Evolutionary conservation across 2,888 invertebrate genomes (phyloP).

Genomic region (Alviniconcha strummeri): DNA sequence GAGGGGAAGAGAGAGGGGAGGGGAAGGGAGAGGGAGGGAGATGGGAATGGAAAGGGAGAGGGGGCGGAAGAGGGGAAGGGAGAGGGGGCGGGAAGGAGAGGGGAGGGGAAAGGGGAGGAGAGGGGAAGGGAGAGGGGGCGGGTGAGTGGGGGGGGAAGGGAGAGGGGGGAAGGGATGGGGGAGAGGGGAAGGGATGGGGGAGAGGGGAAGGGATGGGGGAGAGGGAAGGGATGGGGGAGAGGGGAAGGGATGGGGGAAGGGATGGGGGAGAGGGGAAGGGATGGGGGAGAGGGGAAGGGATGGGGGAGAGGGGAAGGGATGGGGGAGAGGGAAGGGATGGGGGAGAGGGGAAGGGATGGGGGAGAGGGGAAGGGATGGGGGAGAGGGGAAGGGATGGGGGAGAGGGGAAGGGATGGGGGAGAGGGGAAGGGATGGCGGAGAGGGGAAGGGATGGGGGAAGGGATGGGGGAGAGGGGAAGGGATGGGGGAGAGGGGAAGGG

Average conservation of each 20-base stretch:
- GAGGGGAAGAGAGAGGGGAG: too few species aligned
- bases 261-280: background rate
- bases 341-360: too few species aligned
- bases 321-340: too few species aligned
- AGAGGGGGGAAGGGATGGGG: background rate
- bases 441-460: background rate
- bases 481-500: background rate
- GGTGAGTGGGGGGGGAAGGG: background rate
- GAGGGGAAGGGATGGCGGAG: background rate
- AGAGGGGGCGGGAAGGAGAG: too few species aligned
- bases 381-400: too few species aligned
- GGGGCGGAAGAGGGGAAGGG: too few species aligned
- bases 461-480: background rate
- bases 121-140: background rate
- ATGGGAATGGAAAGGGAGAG: too few species aligned
- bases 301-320: background rate
- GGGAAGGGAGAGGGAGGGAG: too few species aligned
- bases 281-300: background rate
- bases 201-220: too few species aligned
- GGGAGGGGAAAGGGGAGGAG: too few species aligned
- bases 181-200: background rate
- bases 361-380: too few species aligned
- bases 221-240: background rate
- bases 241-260: background rate
- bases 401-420: too few species aligned